phyloP scores from a whole-genome alignment of 2,797 vertebrate species.

The Presbytis comata region DNA sequence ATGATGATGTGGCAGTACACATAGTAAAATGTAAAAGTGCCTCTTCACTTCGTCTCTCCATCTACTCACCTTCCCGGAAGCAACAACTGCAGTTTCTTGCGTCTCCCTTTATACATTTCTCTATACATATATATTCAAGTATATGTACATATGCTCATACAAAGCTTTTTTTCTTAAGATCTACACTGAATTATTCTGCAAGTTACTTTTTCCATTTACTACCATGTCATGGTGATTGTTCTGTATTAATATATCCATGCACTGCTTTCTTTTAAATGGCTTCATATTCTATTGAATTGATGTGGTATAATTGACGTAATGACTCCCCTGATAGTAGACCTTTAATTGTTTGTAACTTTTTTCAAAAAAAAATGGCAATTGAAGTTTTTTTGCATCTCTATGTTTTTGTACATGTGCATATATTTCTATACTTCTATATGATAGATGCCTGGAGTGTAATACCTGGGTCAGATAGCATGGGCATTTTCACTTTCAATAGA shows the following conservation, averaged over 20 bases:
- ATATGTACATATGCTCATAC: not conserved
- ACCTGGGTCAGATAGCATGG: not conserved
- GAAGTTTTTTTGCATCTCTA: not conserved
- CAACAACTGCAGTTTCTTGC: not conserved
- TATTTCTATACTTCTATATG: not conserved
- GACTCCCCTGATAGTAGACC: not conserved
- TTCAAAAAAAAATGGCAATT: not conserved
- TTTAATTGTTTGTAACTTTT: slow-evolving; percentile 21
- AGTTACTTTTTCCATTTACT: slow-evolving; percentile 30
- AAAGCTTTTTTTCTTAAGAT: slow-evolving; percentile 5
- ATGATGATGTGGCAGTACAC: not conserved
- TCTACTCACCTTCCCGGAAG: not conserved
- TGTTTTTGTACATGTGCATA: not conserved
- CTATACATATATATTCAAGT: not conserved
- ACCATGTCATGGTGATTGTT: not conserved
- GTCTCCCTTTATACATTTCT: slow-evolving; percentile 6
- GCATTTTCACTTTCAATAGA: slow-evolving; percentile 34
- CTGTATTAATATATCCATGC: not conserved
- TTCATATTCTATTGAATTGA: not conserved
- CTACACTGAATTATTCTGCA: not conserved
- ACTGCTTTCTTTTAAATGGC: not conserved
- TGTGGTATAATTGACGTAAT: not conserved
- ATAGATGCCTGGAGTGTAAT: not conserved
- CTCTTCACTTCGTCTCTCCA: not conserved
- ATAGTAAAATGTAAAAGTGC: slow-evolving; percentile 30